Evolutionary conservation across 1,140 invertebrate genomes (phyloP), one percentile per base, ranked within the genome.

Genomic region (Formica exsecta): DNA sequence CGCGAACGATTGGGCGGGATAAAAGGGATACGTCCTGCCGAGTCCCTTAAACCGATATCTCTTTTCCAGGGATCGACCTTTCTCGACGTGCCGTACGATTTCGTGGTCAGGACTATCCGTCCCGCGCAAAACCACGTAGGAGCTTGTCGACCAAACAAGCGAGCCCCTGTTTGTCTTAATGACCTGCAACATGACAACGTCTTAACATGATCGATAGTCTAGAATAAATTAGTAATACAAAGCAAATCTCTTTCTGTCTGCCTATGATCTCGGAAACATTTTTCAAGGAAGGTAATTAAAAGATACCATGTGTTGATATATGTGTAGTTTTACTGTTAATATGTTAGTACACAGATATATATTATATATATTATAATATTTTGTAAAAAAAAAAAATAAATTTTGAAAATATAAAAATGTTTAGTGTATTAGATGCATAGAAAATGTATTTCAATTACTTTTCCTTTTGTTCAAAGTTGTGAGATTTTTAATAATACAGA

Each of bases 1-100:
- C 91, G 92, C 91, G 86, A 94, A 94, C 93, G 93, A 94, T 94
- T 94, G 93, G 92, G 87, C 90, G 91, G 92, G 92, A 94, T 94
- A 94, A 93, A 93, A 93, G 92, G 93, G 92, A 93, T 92, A 83
- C 85, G 29, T 59, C 61, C 51, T 62, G 61, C 74, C 80, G 62
- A 51, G 73, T 90, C 88, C 86, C 87, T 88, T 65, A 51, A 65
- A 88, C 87, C 87, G 77, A 92, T 91, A 92, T 92, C 79, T 87
- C 86, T 91, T 86, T 86, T 66, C 79, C 57, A 38, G 13, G 13
- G 38, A 80, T 76, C 70, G 51, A 71, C 57, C 65, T 64, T 61
- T n/a, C 62, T 62, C 86, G 32, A 70, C 62, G 29, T 29, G 64
- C 64, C n/a, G 32, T 62, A 29, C 57, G 59, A 84, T 87, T 59